Conservation (phyloP, 2,888 invertebrate species). For the Bugula neritina region DNA sequence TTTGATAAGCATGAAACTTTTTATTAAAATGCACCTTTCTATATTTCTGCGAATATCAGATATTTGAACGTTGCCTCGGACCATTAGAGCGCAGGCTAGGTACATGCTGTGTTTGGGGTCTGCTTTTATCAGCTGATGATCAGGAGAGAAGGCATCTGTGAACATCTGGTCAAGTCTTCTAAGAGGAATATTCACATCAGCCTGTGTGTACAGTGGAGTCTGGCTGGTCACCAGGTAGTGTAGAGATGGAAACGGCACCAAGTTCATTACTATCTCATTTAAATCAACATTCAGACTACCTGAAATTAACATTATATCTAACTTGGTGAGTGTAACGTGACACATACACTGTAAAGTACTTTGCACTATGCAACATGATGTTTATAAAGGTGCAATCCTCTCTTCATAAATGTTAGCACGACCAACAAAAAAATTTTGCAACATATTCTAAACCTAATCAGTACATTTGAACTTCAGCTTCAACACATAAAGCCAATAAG, state of each 20-base stretch:
- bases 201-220: slow-evolving; percentile 49
- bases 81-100: slow-evolving; percentile 54
- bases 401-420: no score
- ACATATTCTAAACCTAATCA: no score
- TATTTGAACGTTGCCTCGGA: slow-evolving; percentile 52
- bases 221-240: slow-evolving; percentile 54
- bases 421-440: no score
- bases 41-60: slow-evolving; percentile 54
- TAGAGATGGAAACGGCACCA: slow-evolving; percentile 54
- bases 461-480: no score
- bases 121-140: slow-evolving; percentile 49
- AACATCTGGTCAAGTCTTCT: slow-evolving; percentile 54
- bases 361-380: no score
- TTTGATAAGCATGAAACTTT: no score
- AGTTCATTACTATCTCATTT: slow-evolving; percentile 55
- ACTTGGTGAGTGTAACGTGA: no score
- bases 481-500: no score
- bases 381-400: no score
- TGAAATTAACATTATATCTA: background rate
- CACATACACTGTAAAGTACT: no score
- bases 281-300: slow-evolving; percentile 53
- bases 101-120: slow-evolving; percentile 51
- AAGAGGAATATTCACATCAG: slow-evolving; percentile 48
- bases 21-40: slow-evolving; percentile 53
- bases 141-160: slow-evolving; percentile 51